Evolutionary conservation across 2,113 vertebrate genomes (phyloP).

Genomic region (Grantiella picta): DNA sequence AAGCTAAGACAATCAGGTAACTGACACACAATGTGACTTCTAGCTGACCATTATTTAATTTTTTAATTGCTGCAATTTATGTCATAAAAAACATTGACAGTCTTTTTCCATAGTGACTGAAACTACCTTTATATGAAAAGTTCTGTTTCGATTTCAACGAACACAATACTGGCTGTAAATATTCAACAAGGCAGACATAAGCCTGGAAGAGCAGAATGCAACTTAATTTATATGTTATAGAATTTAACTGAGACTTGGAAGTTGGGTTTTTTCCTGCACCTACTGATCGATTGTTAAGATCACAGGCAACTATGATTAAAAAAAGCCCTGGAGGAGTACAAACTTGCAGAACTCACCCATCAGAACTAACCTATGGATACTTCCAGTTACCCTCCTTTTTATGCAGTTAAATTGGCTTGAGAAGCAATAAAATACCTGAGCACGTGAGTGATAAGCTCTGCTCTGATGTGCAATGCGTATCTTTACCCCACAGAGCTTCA

Average conservation of each 20-base stretch:
- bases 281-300: background rate
- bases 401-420: background rate
- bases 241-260: background rate
- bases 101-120: background rate
- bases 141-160: background rate
- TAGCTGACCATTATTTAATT: background rate
- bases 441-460: background rate
- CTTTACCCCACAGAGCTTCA: background rate
- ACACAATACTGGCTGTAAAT: fast-evolving
- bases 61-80: background rate
- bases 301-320: background rate
- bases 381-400: background rate
- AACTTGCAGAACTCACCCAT: background rate
- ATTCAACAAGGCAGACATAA: background rate
- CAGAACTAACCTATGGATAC: background rate
- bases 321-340: background rate
- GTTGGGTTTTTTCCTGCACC: background rate
- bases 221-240: background rate
- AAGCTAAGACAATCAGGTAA: background rate
- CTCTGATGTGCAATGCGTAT: background rate
- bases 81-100: background rate
- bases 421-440: background rate
- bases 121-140: background rate
- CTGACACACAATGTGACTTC: background rate
- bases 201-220: background rate